A percentile compares a stretch with the other conserved stretches of the same genome.
Conservation (phyloP, 2,113 vertebrate genomes). For the Forbesichthys agassizii region DNA sequence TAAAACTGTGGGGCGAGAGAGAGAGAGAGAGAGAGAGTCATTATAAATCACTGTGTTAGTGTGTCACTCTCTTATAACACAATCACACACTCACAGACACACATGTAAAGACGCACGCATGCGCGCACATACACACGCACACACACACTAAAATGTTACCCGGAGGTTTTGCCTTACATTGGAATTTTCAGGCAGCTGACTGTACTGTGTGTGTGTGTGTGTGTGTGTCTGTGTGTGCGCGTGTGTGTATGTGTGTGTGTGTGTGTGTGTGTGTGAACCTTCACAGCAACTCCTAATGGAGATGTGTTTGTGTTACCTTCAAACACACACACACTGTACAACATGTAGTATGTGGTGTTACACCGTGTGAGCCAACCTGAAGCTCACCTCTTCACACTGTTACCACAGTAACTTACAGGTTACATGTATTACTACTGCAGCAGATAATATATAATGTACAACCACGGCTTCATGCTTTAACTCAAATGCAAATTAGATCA, state of each 20-base stretch:
- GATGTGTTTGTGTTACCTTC: not conserved
- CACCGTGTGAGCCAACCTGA: too few relatives aligned
- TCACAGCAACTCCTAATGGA: not conserved
- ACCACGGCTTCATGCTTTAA: too few relatives aligned
- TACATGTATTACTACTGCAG: too few relatives aligned
- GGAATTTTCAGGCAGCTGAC: conserved; percentile 54
- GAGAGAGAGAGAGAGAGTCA: conserved; percentile 41
- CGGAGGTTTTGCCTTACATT: conserved; percentile 43
- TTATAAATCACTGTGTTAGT: not conserved
- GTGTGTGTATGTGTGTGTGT: too few relatives aligned
- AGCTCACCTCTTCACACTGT: too few relatives aligned
- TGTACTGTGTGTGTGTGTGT: conserved; percentile 1
- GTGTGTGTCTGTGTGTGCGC: too few relatives aligned
- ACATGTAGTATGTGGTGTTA: too few relatives aligned
- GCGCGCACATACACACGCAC: conserved; percentile 9
- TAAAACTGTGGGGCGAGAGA: conserved; percentile 35
- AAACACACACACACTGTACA: not conserved
- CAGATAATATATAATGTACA: too few relatives aligned
- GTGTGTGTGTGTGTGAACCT: too few relatives aligned
- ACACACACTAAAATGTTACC: conserved; percentile 7
- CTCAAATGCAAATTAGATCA: too few relatives aligned
- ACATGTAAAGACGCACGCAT: not conserved
- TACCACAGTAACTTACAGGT: too few relatives aligned
- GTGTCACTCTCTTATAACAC: conserved; percentile 1
- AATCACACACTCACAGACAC: conserved; percentile 20